Conservation (phyloP, 2,113 vertebrate genomes). For the Bos taurus region ARS-UCD2.0 NC_037328.1:46776501-46777000, state of each 20-base stretch:
- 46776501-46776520: neutral
- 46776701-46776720: neutral
- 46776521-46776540: neutral
- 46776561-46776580: neutral
- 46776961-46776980: neutral
- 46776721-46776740: neutral
- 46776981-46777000: neutral
- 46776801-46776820: neutral
- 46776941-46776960: neutral
- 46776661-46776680: neutral
- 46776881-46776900: neutral
- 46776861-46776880: fast-evolving
- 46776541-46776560: neutral
- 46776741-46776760: neutral
- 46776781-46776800: neutral
- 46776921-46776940: neutral
- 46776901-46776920: neutral
- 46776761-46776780: neutral
- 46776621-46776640: neutral
- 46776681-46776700: neutral
- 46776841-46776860: neutral
- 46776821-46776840: neutral
- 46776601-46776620: neutral
- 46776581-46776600: neutral
- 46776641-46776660: neutral